A percentile compares a stretch with the other conserved stretches of the same genome.
Conservation (phyloP, 2,888 invertebrate species). For the Protophormia terraenovae region DNA sequence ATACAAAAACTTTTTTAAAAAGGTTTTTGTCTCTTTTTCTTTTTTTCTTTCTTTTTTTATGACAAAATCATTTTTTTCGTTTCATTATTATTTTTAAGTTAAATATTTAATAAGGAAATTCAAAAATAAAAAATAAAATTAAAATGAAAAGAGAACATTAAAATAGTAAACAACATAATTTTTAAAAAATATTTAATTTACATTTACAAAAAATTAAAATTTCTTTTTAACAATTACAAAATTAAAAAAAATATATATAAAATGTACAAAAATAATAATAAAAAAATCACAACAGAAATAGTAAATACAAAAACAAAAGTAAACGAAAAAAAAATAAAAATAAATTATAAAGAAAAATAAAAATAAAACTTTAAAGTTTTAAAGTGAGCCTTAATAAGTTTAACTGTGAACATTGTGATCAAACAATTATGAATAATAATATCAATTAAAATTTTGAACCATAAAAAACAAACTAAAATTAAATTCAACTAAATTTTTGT, state of each 20-base stretch:
- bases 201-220: constrained; percentile 34
- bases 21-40: constrained; percentile 12
- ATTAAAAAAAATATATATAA: no score
- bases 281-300: neutral
- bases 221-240: constrained; percentile 44
- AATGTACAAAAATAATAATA: constrained; percentile 40
- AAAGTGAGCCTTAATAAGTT: constrained; percentile 11
- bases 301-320: no score
- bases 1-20: constrained; percentile 45
- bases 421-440: neutral
- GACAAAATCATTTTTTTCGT: constrained; percentile 50
- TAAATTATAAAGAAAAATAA: constrained; percentile 14
- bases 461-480: constrained; percentile 20
- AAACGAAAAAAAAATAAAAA: no score
- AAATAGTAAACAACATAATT: constrained; percentile 27
- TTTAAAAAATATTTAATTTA: constrained; percentile 34
- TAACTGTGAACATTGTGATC: constrained; percentile 48
- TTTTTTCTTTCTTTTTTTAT: constrained; percentile 14
- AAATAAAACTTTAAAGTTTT: constrained; percentile 17
- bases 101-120: constrained; percentile 17
- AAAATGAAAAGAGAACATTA: constrained; percentile 6
- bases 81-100: constrained; percentile 37
- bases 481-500: constrained; percentile 10
- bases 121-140: constrained; percentile 4
- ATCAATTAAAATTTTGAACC: constrained; percentile 11